Conservation (phyloP, 1,140 invertebrate species). For the Nasonia vitripennis region DNA sequence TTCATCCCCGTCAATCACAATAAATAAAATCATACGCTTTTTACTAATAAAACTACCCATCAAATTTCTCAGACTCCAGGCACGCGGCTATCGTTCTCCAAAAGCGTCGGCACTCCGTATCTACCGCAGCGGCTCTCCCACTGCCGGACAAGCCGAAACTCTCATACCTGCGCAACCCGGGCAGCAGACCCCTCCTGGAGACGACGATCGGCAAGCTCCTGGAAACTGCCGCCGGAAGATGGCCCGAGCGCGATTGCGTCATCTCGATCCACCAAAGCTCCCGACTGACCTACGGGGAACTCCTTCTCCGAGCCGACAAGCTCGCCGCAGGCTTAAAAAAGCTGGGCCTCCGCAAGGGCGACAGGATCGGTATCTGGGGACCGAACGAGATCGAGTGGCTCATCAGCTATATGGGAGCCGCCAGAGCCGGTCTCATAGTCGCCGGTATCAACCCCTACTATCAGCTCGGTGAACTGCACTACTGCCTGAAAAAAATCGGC, state of each 20-base stretch:
- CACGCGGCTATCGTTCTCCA: not conserved
- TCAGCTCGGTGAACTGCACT: slow-evolving; percentile 84
- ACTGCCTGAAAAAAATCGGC: slow-evolving; percentile 86
- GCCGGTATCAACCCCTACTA: slow-evolving; percentile 92
- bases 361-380: slow-evolving; percentile 91
- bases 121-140: slow-evolving; percentile 41
- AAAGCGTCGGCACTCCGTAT: not conserved
- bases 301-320: slow-evolving; percentile 82
- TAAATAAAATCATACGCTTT: no score
- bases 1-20: no score
- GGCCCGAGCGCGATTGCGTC: slow-evolving; percentile 78
- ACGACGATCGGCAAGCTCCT: slow-evolving; percentile 81
- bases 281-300: slow-evolving; percentile 79
- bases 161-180: slow-evolving; percentile 72
- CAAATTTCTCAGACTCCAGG: no score
- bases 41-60: no score
- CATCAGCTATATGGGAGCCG: slow-evolving; percentile 84
- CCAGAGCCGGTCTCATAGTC: slow-evolving; percentile 87
- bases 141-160: not conserved
- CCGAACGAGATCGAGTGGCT: slow-evolving; percentile 87
- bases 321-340: slow-evolving; percentile 87
- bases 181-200: slow-evolving; percentile 76
- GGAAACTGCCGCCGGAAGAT: slow-evolving; percentile 75
- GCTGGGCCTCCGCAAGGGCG: slow-evolving; percentile 86
- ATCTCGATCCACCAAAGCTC: slow-evolving; percentile 78